Conservation (phyloP, 2,113 vertebrate genomes). For the Colaptes auratus region DNA sequence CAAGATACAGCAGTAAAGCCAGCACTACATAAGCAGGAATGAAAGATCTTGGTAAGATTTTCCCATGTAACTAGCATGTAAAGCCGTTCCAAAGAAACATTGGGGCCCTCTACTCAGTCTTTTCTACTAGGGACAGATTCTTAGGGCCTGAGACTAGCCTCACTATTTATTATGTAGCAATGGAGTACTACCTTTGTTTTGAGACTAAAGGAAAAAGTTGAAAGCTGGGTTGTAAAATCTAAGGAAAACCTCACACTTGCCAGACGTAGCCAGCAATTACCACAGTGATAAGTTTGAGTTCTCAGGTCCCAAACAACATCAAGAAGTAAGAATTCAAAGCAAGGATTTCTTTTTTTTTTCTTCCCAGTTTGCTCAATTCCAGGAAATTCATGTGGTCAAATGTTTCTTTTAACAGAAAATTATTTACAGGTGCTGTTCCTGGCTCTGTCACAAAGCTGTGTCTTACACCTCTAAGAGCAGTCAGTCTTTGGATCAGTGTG, state of each 20-base stretch:
- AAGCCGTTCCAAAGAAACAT: constrained; percentile 27
- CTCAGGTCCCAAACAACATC: neutral
- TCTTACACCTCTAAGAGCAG: constrained; percentile 52
- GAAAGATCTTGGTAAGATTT: constrained; percentile 47
- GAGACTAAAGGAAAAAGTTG: constrained; percentile 22
- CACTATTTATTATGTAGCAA: constrained; percentile 27
- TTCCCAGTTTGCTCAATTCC: constrained; percentile 13
- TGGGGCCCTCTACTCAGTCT: neutral
- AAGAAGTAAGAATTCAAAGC: constrained; percentile 42
- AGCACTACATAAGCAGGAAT: constrained; percentile 12
- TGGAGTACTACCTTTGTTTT: constrained; percentile 27
- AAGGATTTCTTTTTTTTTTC: neutral
- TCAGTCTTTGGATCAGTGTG: constrained; percentile 32
- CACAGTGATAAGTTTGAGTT: constrained; percentile 15
- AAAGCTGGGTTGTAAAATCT: constrained; percentile 26
- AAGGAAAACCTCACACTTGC: neutral
- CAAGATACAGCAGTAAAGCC: constrained; percentile 19
- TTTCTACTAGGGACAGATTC: constrained; percentile 27
- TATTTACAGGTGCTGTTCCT: constrained; percentile 62
- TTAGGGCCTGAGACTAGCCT: neutral
- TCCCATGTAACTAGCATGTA: neutral
- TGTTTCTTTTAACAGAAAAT: constrained; percentile 61
- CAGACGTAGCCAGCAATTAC: constrained; percentile 39
- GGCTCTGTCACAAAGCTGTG: constrained; percentile 60
- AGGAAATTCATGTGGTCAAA: constrained; percentile 55